Evolutionary conservation across 1,140 invertebrate species (phyloP), one percentile per base, ranked within the genome.

Genomic region (Heliconius hewitsoni): DNA sequence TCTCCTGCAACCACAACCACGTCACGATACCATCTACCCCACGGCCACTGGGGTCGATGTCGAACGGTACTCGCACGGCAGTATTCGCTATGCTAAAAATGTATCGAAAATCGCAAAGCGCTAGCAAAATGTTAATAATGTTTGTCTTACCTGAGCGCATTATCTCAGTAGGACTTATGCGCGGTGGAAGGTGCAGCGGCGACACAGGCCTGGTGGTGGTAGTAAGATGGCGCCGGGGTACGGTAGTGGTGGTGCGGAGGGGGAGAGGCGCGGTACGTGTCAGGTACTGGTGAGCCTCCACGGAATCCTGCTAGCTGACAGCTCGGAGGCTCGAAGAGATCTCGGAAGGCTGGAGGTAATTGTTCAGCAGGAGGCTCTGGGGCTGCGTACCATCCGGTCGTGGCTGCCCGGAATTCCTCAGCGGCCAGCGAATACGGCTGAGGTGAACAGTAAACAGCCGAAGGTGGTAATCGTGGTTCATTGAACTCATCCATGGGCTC

Each of bases 281-380:
- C 91, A 0, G 96, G 93, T 23, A 87, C 79, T 0, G 95, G 91
- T 66, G 95, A 95, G 46, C 95, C 94, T 52, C 95, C 93, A n/a
- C 95, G 94, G 83, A 96, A 96, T 3, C 95, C 95, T 0, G 95
- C 95, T 81, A 96, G 86, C 88, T 96, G 95, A 81, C 96, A 96
- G 74, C 96, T 96, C 27, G 95, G 92, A 27, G 94, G 90, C 73
- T 95, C 89, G 85, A 94, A 93, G 27, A 95, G 84, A 77, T 94
- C 84, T 70, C 93, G 82, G 79, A 92, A 89, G 52, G 92, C 87
- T 79, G 92, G 87, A n/a, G 93, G 91, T 78, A 93, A 83, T 71
- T 93, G 94, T 46, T 95, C 88, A 70, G 94, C 93, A 2, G 95
- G 94, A 5, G 95, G 92, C 77, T 96, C 96, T 57, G 96, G 95